phyloP scores from a whole-genome alignment of 2,113 vertebrate species.

The Ceyx melanurus region DNA sequence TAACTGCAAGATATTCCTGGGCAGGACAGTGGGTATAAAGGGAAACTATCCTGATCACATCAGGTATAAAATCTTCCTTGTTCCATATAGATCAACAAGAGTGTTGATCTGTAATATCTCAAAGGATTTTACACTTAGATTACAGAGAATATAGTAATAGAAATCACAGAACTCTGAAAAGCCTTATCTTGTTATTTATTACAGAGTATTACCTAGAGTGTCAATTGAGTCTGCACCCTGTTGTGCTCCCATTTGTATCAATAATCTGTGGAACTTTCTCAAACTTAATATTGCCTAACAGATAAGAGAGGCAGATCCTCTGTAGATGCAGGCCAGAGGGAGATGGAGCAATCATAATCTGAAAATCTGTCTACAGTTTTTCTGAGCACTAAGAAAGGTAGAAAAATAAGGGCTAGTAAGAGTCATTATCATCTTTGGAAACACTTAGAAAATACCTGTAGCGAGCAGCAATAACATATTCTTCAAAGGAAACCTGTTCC shows the following conservation, averaged over 20 bases:
- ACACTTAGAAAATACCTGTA: not conserved
- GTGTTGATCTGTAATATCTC: not conserved
- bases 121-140: not conserved
- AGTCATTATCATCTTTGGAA: not conserved
- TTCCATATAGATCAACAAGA: not conserved
- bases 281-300: not conserved
- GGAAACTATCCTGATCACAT: not conserved
- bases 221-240: not conserved
- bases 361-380: not conserved
- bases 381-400: not conserved
- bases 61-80: not conserved
- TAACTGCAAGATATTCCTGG: not conserved
- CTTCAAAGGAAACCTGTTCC: not conserved
- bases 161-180: not conserved
- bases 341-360: not conserved
- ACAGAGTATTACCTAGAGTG: not conserved
- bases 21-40: not conserved
- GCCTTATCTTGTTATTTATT: not conserved
- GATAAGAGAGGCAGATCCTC: not conserved
- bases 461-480: not conserved
- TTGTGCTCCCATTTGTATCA: accelerated
- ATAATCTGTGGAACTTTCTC: not conserved
- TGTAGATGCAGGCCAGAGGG: not conserved
- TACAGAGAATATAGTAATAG: not conserved
- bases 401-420: not conserved